These are phyloP conservation scores for Misgurnus anguillicaudatus DNA, from an alignment of 2,113 vertebrate genomes.

Conservation along the genomic window DNA sequence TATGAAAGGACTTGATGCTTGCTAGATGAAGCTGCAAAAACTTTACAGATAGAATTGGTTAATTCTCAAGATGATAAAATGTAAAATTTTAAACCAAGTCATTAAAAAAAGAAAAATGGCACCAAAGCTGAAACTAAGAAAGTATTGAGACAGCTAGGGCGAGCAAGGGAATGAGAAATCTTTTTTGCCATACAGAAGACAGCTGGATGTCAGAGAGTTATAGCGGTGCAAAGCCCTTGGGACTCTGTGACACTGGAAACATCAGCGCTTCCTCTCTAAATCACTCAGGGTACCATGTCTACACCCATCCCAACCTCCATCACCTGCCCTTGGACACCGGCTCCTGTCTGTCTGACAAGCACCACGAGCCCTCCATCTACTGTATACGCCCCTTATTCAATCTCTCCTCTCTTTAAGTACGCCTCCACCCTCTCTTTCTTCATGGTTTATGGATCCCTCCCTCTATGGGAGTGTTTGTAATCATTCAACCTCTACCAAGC, in stretches of 20 bases:
- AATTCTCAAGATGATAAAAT: background rate
- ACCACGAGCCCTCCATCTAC: slow-evolving; percentile 22
- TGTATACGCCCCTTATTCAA: slow-evolving; percentile 20
- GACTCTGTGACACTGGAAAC: slow-evolving; percentile 55
- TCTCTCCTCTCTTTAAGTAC: background rate
- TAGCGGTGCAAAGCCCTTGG: slow-evolving; percentile 41
- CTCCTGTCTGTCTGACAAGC: slow-evolving; percentile 26
- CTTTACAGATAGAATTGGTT: background rate
- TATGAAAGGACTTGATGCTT: background rate
- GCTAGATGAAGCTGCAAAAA: background rate
- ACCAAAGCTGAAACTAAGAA: background rate
- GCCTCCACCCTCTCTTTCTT: slow-evolving; percentile 26
- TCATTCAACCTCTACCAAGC: slow-evolving; percentile 66
- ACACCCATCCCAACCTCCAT: slow-evolving; percentile 6
- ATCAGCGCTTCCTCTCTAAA: slow-evolving; percentile 50
- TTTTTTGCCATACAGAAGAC: background rate
- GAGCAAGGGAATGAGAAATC: slow-evolving; percentile 10
- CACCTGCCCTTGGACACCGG: slow-evolving; percentile 34
- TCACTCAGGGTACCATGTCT: slow-evolving; percentile 53
- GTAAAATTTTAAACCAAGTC: background rate
- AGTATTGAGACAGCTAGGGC: background rate
- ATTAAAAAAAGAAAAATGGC: background rate
- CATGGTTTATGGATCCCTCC: slow-evolving; percentile 61
- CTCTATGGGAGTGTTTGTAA: slow-evolving; percentile 54
- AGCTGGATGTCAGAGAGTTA: slow-evolving; percentile 57